These are phyloP conservation scores for Scaptomyza graminum DNA, from an alignment of 1,140 invertebrate genomes.

Conservation along the genomic window DNA sequence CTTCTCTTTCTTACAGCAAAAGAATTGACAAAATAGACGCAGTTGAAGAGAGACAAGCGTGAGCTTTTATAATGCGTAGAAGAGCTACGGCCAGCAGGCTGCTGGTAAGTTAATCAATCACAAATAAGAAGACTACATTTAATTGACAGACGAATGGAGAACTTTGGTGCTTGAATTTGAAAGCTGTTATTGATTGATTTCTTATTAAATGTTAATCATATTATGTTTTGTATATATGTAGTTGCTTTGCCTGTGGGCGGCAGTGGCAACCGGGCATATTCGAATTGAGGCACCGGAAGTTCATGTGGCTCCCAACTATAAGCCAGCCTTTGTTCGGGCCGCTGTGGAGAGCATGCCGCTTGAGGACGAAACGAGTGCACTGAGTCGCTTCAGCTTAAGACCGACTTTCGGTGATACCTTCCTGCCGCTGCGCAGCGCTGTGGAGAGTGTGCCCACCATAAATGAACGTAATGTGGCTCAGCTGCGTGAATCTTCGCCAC, in stretches of 20 bases:
- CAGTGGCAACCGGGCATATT: conserved; percentile 53
- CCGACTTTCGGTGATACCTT: conserved; percentile 70
- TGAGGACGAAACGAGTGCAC: conserved; percentile 45
- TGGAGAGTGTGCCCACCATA: conserved; percentile 85
- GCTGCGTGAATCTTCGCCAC: conserved; percentile 41
- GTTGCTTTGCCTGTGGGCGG: conserved; percentile 47
- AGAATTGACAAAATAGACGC: background rate
- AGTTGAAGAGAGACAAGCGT: background rate
- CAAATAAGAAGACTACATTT: background rate
- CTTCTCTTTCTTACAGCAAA: conserved; percentile 13
- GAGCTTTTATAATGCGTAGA: conserved; percentile 50
- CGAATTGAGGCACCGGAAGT: conserved; percentile 70
- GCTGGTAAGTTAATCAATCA: conserved; percentile 52
- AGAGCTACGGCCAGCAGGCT: conserved; percentile 35
- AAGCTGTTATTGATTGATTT: too few relatives aligned
- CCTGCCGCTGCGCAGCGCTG: conserved; percentile 86
- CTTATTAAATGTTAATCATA: too few relatives aligned
- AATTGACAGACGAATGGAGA: too few relatives aligned
- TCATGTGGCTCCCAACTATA: conserved; percentile 45
- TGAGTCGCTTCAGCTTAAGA: conserved; percentile 55
- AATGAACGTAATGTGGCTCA: conserved; percentile 40
- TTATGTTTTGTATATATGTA: background rate
- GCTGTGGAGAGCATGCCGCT: conserved; percentile 85
- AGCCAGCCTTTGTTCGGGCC: conserved; percentile 84
- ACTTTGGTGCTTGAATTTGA: too few relatives aligned